These are phyloP conservation scores for Phragmatobia fuliginosa DNA, from an alignment of 2,888 invertebrate genomes.

Conservation along the genomic window DNA sequence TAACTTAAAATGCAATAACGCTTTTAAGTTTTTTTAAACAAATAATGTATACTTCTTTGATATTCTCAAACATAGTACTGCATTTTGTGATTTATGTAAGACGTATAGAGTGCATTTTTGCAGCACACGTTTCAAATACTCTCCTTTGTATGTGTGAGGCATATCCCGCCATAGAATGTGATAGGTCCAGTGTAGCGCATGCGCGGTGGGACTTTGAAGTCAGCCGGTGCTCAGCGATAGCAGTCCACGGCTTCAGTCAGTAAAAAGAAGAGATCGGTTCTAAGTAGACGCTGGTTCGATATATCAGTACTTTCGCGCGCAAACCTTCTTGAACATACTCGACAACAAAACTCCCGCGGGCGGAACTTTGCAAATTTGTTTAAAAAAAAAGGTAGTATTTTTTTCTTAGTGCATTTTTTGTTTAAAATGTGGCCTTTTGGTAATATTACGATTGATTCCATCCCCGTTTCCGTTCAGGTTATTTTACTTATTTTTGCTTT, in stretches of 20 bases:
- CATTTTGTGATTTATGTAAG: background rate
- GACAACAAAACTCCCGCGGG: background rate
- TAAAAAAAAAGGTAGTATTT: background rate
- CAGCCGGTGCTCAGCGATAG: background rate
- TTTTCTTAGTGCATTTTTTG: background rate
- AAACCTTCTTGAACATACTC: conserved; percentile 7
- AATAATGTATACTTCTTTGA: background rate
- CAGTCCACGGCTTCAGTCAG: background rate
- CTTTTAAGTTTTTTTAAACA: too few species aligned
- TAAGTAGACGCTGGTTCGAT: conserved; percentile 16
- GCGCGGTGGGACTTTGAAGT: background rate
- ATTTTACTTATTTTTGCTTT: background rate
- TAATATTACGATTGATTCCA: background rate
- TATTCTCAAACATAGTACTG: background rate
- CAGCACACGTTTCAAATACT: background rate
- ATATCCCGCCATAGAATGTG: background rate
- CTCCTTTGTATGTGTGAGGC: background rate
- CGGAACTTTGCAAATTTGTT: background rate
- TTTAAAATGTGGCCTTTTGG: background rate
- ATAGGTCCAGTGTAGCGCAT: background rate
- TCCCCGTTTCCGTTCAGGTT: background rate
- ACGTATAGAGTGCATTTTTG: background rate
- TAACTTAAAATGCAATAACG: too few species aligned
- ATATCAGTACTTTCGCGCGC: conserved; percentile 29
- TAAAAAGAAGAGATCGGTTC: conserved; percentile 3